A percentile compares a stretch with the other conserved stretches of the same genome.
Evolutionary conservation across 2,113 vertebrate species (phyloP).

Genomic region (Apodemus speciosus): DNA sequence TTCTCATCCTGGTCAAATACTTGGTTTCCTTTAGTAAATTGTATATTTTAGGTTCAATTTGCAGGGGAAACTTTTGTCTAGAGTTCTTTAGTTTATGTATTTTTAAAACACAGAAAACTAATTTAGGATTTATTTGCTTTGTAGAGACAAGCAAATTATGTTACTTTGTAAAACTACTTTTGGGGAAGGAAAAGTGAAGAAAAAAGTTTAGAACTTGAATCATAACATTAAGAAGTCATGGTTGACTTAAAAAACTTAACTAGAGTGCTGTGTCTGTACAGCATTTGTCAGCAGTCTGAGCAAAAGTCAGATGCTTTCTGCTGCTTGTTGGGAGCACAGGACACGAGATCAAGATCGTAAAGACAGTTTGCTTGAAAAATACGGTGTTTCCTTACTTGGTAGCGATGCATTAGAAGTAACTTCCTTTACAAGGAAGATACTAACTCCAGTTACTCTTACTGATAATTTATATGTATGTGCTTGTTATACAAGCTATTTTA

Average conservation of each 20-base stretch:
- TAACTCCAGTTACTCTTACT: slow-evolving; percentile 77
- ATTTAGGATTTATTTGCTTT: slow-evolving; percentile 44
- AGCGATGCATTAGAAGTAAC: slow-evolving; percentile 76
- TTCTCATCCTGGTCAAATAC: slow-evolving; percentile 9
- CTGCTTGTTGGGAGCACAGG: slow-evolving; percentile 69
- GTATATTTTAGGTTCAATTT: slow-evolving; percentile 49
- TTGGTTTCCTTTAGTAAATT: slow-evolving; percentile 53
- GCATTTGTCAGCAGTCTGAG: slow-evolving; percentile 84
- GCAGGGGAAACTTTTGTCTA: slow-evolving; percentile 10
- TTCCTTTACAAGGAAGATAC: slow-evolving; percentile 79
- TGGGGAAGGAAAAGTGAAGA: slow-evolving; percentile 64
- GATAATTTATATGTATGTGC: slow-evolving; percentile 11
- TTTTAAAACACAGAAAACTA: slow-evolving; percentile 53
- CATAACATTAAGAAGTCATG: slow-evolving; percentile 67
- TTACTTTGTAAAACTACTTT: slow-evolving; percentile 57
- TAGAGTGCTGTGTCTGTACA: slow-evolving; percentile 80
- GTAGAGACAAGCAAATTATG: neutral
- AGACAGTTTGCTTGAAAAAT: slow-evolving; percentile 85
- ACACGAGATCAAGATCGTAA: slow-evolving; percentile 87
- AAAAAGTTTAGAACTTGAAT: slow-evolving; percentile 74
- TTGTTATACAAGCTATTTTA: slow-evolving; percentile 16
- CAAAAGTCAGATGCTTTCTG: slow-evolving; percentile 81
- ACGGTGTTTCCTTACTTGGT: slow-evolving; percentile 84
- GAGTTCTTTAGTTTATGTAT: slow-evolving; percentile 40
- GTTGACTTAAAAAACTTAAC: slow-evolving; percentile 80